Conservation (phyloP, 23 tunicate species). For the Ascidia mentula region DNA sequence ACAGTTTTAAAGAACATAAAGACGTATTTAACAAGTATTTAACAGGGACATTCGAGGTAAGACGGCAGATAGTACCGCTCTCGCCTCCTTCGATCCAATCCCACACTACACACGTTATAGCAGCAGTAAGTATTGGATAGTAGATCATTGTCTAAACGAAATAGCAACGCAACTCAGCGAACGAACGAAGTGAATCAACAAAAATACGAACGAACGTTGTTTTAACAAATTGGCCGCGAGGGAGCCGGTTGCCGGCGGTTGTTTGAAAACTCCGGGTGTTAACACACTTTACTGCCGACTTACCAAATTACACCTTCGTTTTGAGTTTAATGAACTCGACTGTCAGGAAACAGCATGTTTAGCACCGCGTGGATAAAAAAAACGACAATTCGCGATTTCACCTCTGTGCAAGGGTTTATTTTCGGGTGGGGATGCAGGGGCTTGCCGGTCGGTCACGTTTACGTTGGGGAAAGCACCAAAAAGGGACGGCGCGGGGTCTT, state of each 20-base stretch:
- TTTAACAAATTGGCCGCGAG: no score
- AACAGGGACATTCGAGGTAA: not conserved
- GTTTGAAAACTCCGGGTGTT: not conserved
- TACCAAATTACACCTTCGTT: no score
- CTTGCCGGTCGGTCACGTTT: no score
- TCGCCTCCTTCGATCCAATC: not conserved
- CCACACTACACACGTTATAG: conserved; percentile 14
- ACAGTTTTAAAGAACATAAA: not conserved
- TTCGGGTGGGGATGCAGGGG: not conserved
- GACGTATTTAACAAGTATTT: not conserved
- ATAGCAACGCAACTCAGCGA: not conserved
- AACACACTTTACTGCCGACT: no score
- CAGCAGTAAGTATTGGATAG: conserved; percentile 28
- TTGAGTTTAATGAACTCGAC: no score
- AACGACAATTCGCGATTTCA: not conserved
- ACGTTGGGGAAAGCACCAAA: not conserved
- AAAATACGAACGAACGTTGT: not conserved
- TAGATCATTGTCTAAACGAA: not conserved
- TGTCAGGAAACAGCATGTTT: no score
- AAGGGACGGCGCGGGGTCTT: not conserved
- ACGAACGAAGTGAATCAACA: not conserved
- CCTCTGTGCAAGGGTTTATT: not conserved
- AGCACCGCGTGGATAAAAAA: not conserved
- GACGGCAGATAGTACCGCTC: not conserved
- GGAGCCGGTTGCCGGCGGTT: not conserved